Evolutionary conservation across 1,140 invertebrate genomes (phyloP), one percentile per base, ranked within the genome.

Genomic region (Eriocheir sinensis): DNA sequence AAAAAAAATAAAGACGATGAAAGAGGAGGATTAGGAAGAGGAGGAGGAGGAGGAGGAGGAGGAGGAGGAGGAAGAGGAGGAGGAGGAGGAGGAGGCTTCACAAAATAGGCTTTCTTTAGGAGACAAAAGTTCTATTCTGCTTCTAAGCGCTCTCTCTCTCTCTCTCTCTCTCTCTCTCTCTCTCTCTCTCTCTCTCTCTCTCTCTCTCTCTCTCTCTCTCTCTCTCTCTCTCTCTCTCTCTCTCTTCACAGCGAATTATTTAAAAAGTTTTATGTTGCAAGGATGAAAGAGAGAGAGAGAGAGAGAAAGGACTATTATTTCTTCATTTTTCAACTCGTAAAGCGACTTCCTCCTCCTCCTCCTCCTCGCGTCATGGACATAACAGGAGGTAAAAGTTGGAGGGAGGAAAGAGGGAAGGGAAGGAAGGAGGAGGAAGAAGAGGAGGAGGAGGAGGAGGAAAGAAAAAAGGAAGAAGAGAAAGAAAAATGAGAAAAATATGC

Each of bases 231-330:
- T 1, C 80, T 34, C 9, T 81, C 80, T 81, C n/a, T 81, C n/a
- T 81, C 80, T 81, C 15, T 27, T 81, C 27, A 81, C 80, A 8
- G 34, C 79, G 8, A 81, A 81, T 27, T 48, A 81, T 27, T 81
- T 27, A n/a, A 81, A 81, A n/a, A 72, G n/a, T 15, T 17, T 15
- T 17, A n/a, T 17, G 60, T 17, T 15, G n/a, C 15, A 72, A n/a
- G n/a, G 60, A 72, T n/a, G 60, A 72, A n/a, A 72, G 60, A 72
- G 60, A 72, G 60, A 72, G 60, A 72, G 60, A 72, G 60, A 72
- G 60, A 72, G 60, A 72, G 60, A 72, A n/a, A 72, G 60, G n/a
- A n/a, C 15, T n/a, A n/a, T 48, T 48, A 48, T 48, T 15, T 48
- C 44, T 15, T 48, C 44, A 6, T 15, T 48, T 48, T 48, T 6